Conservation (phyloP, 2,888 invertebrate species). For the Sicus ferrugineus region DNA sequence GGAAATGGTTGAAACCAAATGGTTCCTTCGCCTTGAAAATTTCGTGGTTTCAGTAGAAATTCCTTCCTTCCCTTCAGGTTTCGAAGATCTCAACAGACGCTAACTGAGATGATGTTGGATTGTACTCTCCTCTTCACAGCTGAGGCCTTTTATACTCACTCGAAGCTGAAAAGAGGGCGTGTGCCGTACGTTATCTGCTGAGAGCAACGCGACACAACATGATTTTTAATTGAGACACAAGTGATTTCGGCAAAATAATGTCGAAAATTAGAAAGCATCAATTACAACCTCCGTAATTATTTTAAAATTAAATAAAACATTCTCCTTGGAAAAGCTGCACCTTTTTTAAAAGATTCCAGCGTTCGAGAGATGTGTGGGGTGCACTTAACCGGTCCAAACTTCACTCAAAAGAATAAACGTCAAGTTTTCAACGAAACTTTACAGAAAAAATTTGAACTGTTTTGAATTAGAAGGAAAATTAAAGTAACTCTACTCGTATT, state of each 20-base stretch:
- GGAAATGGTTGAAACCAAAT: background rate
- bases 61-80: background rate
- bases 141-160: constrained; percentile 16
- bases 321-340: no score
- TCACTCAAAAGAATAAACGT: no score
- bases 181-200: constrained; percentile 21
- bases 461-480: no score
- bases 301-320: no score
- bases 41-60: background rate
- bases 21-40: constrained; percentile 6
- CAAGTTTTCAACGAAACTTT: no score
- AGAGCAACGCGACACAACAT: constrained; percentile 4
- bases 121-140: background rate
- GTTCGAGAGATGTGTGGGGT: no score
- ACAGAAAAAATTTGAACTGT: no score
- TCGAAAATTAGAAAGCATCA: constrained; percentile 3
- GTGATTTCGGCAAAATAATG: constrained; percentile 15
- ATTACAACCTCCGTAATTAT: no score
- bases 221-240: constrained; percentile 27
- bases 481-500: no score
- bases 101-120: constrained; percentile 20
- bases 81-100: constrained; percentile 27
- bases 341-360: no score
- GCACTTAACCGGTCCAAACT: no score
- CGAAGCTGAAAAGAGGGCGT: background rate